phyloP scores from a whole-genome alignment of 2,888 invertebrate genomes.

The Sericinus montela region DNA sequence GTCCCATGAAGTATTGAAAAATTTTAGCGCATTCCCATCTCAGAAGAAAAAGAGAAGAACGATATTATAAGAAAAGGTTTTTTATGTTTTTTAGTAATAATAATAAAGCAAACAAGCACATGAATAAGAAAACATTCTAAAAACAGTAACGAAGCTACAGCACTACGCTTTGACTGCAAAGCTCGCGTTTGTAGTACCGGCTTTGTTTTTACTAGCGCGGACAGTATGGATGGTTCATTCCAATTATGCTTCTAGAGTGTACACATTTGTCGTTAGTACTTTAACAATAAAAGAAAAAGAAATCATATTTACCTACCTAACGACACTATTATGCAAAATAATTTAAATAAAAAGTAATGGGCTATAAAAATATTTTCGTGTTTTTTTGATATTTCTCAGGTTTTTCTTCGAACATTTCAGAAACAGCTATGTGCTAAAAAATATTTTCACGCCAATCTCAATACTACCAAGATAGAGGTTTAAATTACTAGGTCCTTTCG shows the following conservation, averaged over 20 bases:
- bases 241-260: conserved; percentile 27
- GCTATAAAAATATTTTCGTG: not conserved
- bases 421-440: too few relatives aligned
- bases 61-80: too few relatives aligned
- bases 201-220: conserved; percentile 27
- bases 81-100: not conserved
- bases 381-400: too few relatives aligned
- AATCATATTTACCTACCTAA: conserved; percentile 11
- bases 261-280: conserved; percentile 17
- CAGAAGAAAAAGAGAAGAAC: too few relatives aligned
- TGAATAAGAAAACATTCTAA: conserved; percentile 15
- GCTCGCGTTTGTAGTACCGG: conserved; percentile 24
- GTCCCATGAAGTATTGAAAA: too few relatives aligned
- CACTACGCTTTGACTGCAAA: conserved; percentile 22
- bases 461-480: too few relatives aligned
- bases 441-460: too few relatives aligned
- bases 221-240: conserved; percentile 27
- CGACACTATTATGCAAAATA: conserved; percentile 1
- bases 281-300: conserved; percentile 20
- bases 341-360: not conserved
- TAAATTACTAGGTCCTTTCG: too few relatives aligned
- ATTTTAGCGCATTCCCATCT: too few relatives aligned
- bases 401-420: too few relatives aligned
- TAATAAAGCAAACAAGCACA: not conserved
- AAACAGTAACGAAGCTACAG: conserved; percentile 24